Base-by-base conservation (phyloP, 2,888 invertebrate species). In the Drosophila algonquin region DNA sequence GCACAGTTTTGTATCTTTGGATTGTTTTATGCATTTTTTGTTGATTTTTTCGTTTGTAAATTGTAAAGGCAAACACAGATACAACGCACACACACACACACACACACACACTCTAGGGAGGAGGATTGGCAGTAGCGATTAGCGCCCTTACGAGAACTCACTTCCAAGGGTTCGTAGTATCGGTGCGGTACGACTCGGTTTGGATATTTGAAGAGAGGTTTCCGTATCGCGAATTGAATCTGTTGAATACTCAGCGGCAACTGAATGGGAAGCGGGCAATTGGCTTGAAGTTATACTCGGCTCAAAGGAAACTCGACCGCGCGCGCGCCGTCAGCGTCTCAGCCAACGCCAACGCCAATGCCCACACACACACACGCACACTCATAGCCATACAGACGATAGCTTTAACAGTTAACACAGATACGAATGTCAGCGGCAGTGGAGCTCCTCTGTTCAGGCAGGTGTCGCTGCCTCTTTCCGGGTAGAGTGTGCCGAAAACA, bases 231-330 rank as follows among this genome's bases (percentile, higher is more conserved):
- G 77, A 85, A 86, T 84, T 77, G 90, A 78, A 81, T 86, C 81
- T 72, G 89, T 77, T 86, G 90, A 89, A 83, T 80, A 87, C 87
- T 85, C 85, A 90, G 81, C 89, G 81, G 69, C 86, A 80, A 91
- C 91, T 91, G 87, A 91, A 87, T 77, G 76, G 75, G 75, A 87
- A 85, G 78, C 79, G 78, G 61, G 70, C 80, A 85, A 85, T 80
- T 84, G 80, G 79, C 86, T 82, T 79, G 77, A 89, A 90, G 90
- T 90, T 90, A 90, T 90, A 90, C 80, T 78, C 80, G 85, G 69
- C 76, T 73, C 67, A 73, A 87, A 83, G 85, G 87, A 82, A 82
- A 82, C 81, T 79, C 72, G 75, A 51, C 65, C 67, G 73, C 32
- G 14, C 48, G 14, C 48, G 30, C 44, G 65, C 45, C 47, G 61